phyloP scores from a whole-genome alignment of 1,140 invertebrate genomes.

The Drosophila sp. region DNA sequence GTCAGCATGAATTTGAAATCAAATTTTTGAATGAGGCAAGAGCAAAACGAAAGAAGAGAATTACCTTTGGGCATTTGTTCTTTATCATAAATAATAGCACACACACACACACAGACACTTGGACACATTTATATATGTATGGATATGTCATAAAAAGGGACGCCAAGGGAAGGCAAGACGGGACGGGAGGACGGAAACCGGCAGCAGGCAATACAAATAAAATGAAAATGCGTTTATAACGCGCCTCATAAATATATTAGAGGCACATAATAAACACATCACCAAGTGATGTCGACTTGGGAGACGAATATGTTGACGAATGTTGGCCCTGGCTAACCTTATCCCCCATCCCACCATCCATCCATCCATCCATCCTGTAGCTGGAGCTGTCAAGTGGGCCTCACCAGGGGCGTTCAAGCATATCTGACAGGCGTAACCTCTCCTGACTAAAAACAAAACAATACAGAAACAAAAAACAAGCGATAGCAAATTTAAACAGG shows the following conservation, averaged over 20 bases:
- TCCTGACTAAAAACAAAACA: constrained; percentile 8
- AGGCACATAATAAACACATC: constrained; percentile 80
- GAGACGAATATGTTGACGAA: constrained; percentile 65
- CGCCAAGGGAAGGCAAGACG: background rate
- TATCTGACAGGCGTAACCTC: constrained; percentile 56
- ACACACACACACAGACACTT: constrained; percentile 1
- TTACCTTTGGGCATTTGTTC: constrained; percentile 70
- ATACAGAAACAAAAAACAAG: constrained; percentile 31
- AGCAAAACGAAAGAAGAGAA: constrained; percentile 19
- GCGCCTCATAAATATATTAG: constrained; percentile 81
- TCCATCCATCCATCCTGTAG: constrained; percentile 11
- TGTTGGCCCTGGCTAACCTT: constrained; percentile 27
- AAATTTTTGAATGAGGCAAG: constrained; percentile 56
- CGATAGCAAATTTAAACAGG: constrained; percentile 72
- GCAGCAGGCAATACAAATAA: constrained; percentile 65
- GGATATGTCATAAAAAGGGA: constrained; percentile 1
- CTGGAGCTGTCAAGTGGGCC: constrained; percentile 64
- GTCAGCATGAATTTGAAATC: constrained; percentile 76
- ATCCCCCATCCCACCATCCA: background rate
- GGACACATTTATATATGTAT: constrained; percentile 3
- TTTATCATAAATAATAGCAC: constrained; percentile 57
- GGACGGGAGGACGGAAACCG: constrained; percentile 1
- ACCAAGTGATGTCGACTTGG: constrained; percentile 59
- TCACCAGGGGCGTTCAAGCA: constrained; percentile 66
- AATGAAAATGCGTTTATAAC: constrained; percentile 81